Base-by-base conservation (phyloP, 2,113 vertebrate species). In the Paratilapia polleni region DNA sequence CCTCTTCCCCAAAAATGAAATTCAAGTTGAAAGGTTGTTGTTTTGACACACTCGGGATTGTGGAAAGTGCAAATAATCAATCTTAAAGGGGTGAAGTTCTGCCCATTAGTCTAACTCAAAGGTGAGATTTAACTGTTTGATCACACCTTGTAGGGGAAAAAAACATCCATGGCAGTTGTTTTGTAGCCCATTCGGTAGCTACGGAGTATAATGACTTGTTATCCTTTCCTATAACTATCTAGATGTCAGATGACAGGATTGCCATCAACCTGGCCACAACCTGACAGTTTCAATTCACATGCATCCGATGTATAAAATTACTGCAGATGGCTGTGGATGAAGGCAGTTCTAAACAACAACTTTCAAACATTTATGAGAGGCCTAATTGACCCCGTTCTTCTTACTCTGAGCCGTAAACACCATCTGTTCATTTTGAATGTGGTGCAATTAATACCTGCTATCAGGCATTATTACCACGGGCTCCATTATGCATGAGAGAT, bases 401-500 rank as follows among this genome's bases (percentile, higher is more conserved):
- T 82, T 80, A 54, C 74, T 73, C 22, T 2, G 13, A 73, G 64
- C 61, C 78, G 74, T 58, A 61, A 78, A 60, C 83, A 22, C 88
- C 90, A 85, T 76, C 87, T 89, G 91, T 60, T 38, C 38, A 31
- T 24, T 86, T 62, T 88, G 73, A 90, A 92, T 73, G 56, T 26
- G 31, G 60, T 76, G 86, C 84, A 84, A 73, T 80, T 89, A 90
- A 86, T 88, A 85, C 84, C 90, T 57, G 47, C 49, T 17, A 36
- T 80, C 73, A 58, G 56, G 84, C 60, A 73, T 84, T 92, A 85
- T 90, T 58, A 84, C 36, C 58, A n/a, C 4, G 14, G 7, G 22
- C 54, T 93, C 28, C 73, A 94, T 94, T 91, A 95, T 94, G 81
- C 76, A 95, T 91, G 90, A 91, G 77, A 22, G 62, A 62, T 84